Conservation (phyloP, 2,797 vertebrate genomes). For the Paedocypris micromegethes region DNA sequence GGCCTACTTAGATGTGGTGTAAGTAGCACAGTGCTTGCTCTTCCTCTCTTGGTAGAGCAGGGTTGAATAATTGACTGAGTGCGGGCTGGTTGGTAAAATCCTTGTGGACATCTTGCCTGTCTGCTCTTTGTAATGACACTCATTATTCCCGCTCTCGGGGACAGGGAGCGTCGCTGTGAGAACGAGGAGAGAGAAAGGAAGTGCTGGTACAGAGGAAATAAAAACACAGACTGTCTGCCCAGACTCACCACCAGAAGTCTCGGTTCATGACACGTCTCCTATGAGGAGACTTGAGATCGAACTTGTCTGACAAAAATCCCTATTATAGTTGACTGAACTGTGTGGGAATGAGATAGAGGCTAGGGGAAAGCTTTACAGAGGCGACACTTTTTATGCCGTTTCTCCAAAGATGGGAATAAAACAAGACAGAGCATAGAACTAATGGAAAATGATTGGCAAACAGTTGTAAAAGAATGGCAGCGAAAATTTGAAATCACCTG, state of each 20-base stretch:
- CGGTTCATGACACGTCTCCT: conserved; percentile 24
- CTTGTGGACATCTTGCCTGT: conserved; percentile 60
- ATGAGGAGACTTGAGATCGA: conserved; percentile 14
- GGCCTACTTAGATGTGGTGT: conserved; percentile 71
- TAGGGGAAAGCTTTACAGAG: neutral
- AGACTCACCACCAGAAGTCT: conserved; percentile 15
- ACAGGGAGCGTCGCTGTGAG: conserved; percentile 43
- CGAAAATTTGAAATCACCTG: no score
- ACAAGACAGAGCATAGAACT: no score
- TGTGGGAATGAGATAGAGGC: conserved; percentile 2
- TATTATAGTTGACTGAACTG: conserved; percentile 31
- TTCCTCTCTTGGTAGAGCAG: conserved; percentile 55
- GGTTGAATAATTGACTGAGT: conserved; percentile 71
- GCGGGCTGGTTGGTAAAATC: conserved; percentile 62
- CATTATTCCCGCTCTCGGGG: conserved; percentile 59
- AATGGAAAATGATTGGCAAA: no score
- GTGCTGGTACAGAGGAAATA: neutral
- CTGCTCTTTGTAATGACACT: conserved; percentile 59
- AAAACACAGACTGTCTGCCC: conserved; percentile 26
- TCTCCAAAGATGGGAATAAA: no score
- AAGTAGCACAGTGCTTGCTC: conserved; percentile 70
- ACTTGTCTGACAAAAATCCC: conserved; percentile 36
- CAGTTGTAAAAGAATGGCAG: no score
- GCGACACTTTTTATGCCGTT: no score
- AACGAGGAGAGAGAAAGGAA: conserved; percentile 27